These are phyloP conservation scores for Crematogaster levior DNA, from an alignment of 2,888 invertebrate species.

Conservation along the genomic window DNA sequence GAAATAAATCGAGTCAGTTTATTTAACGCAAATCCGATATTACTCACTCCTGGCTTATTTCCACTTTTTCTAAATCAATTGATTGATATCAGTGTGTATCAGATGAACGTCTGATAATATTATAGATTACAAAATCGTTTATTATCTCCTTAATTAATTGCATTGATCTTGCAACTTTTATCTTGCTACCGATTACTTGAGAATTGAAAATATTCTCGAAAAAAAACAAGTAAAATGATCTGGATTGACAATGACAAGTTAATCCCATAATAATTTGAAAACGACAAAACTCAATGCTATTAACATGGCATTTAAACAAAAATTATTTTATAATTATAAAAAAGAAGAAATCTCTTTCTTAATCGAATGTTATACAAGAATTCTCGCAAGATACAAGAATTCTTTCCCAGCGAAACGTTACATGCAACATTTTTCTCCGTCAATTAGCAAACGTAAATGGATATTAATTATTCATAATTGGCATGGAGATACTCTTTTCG, in stretches of 20 bases:
- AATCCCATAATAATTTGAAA: neutral
- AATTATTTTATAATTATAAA: neutral
- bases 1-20: slow-evolving; percentile 53
- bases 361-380: neutral
- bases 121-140: neutral
- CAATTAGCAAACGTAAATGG: slow-evolving; percentile 1
- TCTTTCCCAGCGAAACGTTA: neutral
- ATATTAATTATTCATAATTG: slow-evolving; percentile 33
- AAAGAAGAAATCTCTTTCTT: neutral
- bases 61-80: slow-evolving; percentile 52
- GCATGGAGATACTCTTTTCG: slow-evolving; percentile 5
- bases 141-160: slow-evolving; percentile 63
- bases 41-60: slow-evolving; percentile 53
- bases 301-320: neutral
- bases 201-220: neutral
- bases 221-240: neutral
- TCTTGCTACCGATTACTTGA: neutral
- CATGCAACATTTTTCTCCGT: neutral
- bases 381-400: neutral
- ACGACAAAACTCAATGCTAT: neutral
- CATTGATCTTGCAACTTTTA: neutral
- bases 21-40: slow-evolving; percentile 58
- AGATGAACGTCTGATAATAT: slow-evolving; percentile 48
- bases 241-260: neutral
- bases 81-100: slow-evolving; percentile 54